Evolutionary conservation across 2,888 invertebrate species (phyloP).

Genomic region (Perithous albicinctus): DNA sequence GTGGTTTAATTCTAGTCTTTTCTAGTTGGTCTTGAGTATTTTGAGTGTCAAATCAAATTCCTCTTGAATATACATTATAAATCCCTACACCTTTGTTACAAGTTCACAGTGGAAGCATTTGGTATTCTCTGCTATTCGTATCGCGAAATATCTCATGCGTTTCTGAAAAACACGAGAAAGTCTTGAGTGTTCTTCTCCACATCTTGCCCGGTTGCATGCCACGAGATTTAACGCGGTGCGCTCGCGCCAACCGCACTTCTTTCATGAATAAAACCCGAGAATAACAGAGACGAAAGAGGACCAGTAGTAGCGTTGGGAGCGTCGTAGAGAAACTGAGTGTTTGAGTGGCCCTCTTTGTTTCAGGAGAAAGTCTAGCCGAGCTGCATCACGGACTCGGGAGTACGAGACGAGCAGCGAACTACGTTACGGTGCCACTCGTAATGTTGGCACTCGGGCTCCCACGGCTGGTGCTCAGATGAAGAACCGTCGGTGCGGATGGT

Average conservation of each 20-base stretch:
- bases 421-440: conserved; percentile 68
- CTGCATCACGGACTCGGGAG: conserved; percentile 85
- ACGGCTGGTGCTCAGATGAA: conserved; percentile 82
- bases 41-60: background rate
- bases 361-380: conserved; percentile 88
- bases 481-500: conserved; percentile 65
- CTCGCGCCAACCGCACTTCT: conserved; percentile 17
- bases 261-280: conserved; percentile 28
- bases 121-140: background rate
- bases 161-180: background rate
- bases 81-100: background rate
- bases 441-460: conserved; percentile 74
- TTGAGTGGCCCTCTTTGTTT: conserved; percentile 81
- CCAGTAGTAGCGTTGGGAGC: background rate
- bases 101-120: background rate
- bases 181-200: conserved; percentile 5
- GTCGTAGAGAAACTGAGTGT: conserved; percentile 46
- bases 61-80: background rate
- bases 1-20: background rate
- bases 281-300: background rate
- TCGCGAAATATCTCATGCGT: background rate
- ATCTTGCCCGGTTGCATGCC: background rate
- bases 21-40: background rate
- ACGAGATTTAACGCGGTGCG: conserved; percentile 23
- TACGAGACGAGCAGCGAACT: conserved; percentile 58